phyloP scores from a whole-genome alignment of 2,797 vertebrate species.

The Xenopus petersii region DNA sequence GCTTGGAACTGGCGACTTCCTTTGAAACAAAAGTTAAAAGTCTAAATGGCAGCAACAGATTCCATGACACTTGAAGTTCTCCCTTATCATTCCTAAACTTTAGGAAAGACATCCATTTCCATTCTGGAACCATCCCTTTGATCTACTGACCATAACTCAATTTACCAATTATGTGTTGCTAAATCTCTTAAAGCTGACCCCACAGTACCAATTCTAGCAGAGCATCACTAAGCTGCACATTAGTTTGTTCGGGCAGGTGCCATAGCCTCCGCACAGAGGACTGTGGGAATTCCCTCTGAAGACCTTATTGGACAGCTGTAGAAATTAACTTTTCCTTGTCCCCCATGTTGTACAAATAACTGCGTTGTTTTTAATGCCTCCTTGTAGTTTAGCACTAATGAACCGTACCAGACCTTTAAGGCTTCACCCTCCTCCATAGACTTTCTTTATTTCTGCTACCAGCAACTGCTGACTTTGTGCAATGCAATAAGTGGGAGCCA shows the following conservation, averaged over 20 bases:
- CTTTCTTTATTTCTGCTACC: neutral
- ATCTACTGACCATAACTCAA: neutral
- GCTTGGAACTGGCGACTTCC: too few relatives aligned
- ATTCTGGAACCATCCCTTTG: neutral
- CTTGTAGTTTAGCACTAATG: conserved; percentile 31
- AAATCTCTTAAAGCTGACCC: neutral
- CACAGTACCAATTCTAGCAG: neutral
- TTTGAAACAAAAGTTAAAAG: too few relatives aligned
- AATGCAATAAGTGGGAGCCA: conserved; percentile 29
- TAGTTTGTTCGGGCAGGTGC: neutral
- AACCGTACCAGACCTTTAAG: conserved; percentile 21
- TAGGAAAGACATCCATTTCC: neutral
- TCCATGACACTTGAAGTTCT: neutral
- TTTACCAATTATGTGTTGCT: neutral
- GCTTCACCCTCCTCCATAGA: conserved; percentile 19
- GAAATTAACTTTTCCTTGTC: neutral
- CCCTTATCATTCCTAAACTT: neutral
- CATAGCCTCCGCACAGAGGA: neutral
- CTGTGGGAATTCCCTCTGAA: neutral
- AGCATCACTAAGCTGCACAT: conserved; percentile 2
- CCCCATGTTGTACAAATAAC: neutral
- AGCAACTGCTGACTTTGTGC: conserved; percentile 32
- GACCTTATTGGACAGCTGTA: neutral
- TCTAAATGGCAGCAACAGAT: too few relatives aligned
- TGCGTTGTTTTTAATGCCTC: conserved; percentile 13